Evolutionary conservation across 2,113 vertebrate genomes (phyloP), one percentile per base, ranked within the genome.

Genomic region (Burhinus oedicnemus): DNA sequence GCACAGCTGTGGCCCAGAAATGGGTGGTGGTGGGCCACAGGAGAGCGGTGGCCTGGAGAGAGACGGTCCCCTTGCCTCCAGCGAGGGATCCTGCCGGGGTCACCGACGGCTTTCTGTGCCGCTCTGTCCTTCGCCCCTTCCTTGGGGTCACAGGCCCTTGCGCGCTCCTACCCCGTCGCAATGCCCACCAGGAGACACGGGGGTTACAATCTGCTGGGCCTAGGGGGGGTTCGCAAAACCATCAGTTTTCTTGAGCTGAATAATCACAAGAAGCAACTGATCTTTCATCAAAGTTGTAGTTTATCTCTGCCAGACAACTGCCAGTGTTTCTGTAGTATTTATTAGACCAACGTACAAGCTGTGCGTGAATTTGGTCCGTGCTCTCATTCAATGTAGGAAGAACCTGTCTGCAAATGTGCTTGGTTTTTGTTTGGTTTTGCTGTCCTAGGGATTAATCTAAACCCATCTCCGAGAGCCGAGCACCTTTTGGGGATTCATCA

Each of bases 311-410:
- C 27, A 42, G 36, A 21, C 16, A 62, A 32, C 6, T 11, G 9
- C 10, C 32, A 19, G 23, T 11, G 21, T 45, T 78, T 34, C 83
- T 36, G 42, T 1, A 57, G 58, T 4, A 15, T 18, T 58, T 36
- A 21, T 15, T n/a, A 54, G 49, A 38, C 45, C 1, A 0, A 9
- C 8, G 1, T 0, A 3, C 6, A 23, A 30, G 4, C 7, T 3
- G 1, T 10, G 23, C 4, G 13, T 55, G 36, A 25, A 17, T 12
- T 32, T 5, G 32, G n/a, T 26, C 54, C 34, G 44, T 1, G 9
- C 36, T 26, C 0, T 0, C 25, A 0, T 11, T 30, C 55, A 5
- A 0, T 0, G 7, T 3, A 9, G 47, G 22, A 74, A 36, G 52
- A 57, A 26, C 17, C 12, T 1, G 0, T 26, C 23, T 15, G 12